Evolutionary conservation across 2,797 vertebrate species (phyloP).

Genomic region (Anguilla anguilla): DNA sequence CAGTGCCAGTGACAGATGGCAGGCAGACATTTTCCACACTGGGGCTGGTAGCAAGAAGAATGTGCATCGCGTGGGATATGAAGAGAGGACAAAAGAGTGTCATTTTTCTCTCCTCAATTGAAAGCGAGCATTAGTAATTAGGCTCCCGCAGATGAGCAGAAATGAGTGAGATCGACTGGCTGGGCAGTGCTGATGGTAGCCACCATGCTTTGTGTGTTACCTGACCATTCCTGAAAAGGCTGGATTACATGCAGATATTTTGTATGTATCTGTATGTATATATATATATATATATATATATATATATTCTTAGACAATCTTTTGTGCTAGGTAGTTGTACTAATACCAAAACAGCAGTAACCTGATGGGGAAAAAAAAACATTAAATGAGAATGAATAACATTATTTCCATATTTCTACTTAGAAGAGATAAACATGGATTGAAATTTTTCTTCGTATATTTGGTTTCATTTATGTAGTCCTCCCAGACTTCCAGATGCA

Average conservation of each 20-base stretch:
- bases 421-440: too few relatives aligned
- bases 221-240: constrained; percentile 2
- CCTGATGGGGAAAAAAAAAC: too few relatives aligned
- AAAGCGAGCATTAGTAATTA: constrained; percentile 58
- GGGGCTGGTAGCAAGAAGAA: constrained; percentile 52
- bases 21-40: constrained; percentile 58
- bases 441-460: too few relatives aligned
- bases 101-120: constrained; percentile 57
- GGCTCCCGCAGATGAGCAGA: constrained; percentile 50
- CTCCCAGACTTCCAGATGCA: too few relatives aligned
- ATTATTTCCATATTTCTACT: too few relatives aligned
- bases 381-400: too few relatives aligned
- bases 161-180: constrained; percentile 35
- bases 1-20: constrained; percentile 70
- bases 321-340: not conserved
- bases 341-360: not conserved
- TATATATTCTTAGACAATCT: constrained; percentile 16
- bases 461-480: too few relatives aligned
- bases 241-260: not conserved
- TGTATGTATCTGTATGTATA: constrained; percentile 18
- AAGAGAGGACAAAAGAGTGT: constrained; percentile 59
- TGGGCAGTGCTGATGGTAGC: constrained; percentile 12
- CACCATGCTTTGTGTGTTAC: constrained; percentile 36
- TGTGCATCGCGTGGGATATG: constrained; percentile 62
- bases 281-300: too few relatives aligned